phyloP scores from a whole-genome alignment of 2,113 vertebrate species.

The Podarcis raffonei region DNA sequence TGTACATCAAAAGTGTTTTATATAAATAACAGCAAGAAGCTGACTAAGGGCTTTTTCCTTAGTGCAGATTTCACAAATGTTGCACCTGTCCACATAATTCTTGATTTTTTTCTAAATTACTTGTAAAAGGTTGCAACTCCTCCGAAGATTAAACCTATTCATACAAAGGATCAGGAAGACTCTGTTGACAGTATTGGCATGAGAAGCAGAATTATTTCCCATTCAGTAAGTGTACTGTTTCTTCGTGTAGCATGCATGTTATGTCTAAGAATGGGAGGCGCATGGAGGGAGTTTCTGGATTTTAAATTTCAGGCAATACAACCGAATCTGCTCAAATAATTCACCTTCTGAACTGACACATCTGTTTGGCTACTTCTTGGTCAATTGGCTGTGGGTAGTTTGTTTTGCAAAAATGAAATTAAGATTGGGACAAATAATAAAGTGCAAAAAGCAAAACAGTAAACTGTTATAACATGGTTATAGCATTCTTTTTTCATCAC shows the following conservation, averaged over 20 bases:
- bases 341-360: neutral
- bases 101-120: conserved; percentile 21
- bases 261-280: neutral
- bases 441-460: neutral
- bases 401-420: neutral
- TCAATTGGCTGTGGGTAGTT: neutral
- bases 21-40: neutral
- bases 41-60: neutral
- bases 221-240: conserved; percentile 21
- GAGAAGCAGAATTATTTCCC: neutral
- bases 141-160: conserved; percentile 25
- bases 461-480: neutral
- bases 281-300: neutral
- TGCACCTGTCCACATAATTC: conserved; percentile 1
- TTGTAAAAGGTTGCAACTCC: conserved; percentile 51
- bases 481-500: neutral
- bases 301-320: neutral
- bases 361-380: neutral
- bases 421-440: neutral
- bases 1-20: neutral
- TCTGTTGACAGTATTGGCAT: neutral
- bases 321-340: neutral
- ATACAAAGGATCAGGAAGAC: neutral
- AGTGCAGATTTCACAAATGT: neutral
- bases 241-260: neutral